These are phyloP conservation scores for Eulacestoma nigropectus DNA, from an alignment of 2,113 vertebrate genomes.

Conservation along the genomic window DNA sequence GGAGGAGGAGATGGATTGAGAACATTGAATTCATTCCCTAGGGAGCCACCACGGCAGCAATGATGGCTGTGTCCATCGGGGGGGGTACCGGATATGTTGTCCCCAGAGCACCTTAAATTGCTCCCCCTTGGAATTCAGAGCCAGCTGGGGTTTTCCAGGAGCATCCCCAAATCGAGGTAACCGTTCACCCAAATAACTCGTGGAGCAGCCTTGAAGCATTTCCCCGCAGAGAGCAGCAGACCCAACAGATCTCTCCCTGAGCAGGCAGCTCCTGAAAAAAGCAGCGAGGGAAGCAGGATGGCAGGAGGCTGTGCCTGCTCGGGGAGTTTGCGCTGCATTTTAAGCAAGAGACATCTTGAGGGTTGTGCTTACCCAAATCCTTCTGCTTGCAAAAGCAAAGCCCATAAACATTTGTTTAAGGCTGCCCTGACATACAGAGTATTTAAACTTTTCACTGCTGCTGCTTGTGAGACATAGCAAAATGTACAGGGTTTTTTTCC, in stretches of 20 bases:
- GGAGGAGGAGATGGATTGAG: background rate
- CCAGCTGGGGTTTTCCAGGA: background rate
- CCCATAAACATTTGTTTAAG: constrained; percentile 67
- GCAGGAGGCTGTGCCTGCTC: constrained; percentile 42
- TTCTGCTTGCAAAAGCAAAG: constrained; percentile 35
- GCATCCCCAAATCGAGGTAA: background rate
- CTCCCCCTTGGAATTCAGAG: background rate
- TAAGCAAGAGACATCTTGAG: constrained; percentile 56
- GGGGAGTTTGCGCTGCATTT: constrained; percentile 41
- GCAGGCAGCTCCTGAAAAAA: constrained; percentile 3
- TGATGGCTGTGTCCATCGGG: background rate
- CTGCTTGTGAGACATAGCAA: constrained; percentile 31
- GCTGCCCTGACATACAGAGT: constrained; percentile 48
- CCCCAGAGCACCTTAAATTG: background rate
- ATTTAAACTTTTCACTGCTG: constrained; percentile 12
- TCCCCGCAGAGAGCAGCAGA: background rate
- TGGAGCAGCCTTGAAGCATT: background rate
- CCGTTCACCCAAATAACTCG: background rate
- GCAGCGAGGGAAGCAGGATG: background rate
- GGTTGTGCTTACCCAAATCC: constrained; percentile 36
- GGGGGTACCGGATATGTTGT: fast-evolving
- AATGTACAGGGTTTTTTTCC: background rate
- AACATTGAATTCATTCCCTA: background rate
- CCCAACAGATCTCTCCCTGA: background rate
- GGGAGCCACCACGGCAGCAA: background rate